Base-by-base conservation (phyloP, 2,113 vertebrate genomes). In the Strigops habroptila region DNA sequence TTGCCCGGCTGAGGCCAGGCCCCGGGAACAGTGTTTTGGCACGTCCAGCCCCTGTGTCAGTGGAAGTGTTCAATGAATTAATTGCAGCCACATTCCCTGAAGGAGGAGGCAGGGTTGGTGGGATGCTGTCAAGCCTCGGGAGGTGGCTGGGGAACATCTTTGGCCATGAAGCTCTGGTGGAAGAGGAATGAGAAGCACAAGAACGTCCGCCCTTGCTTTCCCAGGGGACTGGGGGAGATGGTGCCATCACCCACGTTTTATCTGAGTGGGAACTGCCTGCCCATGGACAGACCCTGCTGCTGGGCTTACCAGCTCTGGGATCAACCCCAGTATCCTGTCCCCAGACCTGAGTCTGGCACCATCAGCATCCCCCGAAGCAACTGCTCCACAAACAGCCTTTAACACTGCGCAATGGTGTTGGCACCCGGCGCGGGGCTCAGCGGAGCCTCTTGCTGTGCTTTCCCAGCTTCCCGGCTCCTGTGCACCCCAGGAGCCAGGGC, bases 41-140 rank as follows among this genome's bases (percentile, higher is more conserved):
- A 92, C 3, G 0, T 44, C 28, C 62, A 11, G 65, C n/a, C 78
- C 91, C 67, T 80, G 62, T 18, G 35, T 93, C 93, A 94, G 74
- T 19, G 48, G 91, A 94, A 93, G 69, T 9, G 2, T 85, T 84
- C 81, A 90, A 91, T 91, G 78, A 75, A 95, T 88, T 95, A 93
- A 95, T 94, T 91, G 75, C 80, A 92, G 86, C 35, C 76, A 31
- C 35, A 7, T 83, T 86, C 91, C 82, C 88, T 4, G 19, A 67
- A 87, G 70, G 79, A 82, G 70, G 65, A 87, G 69, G 78, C 76
- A 78, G 82, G 30, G 51, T 41, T 12, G 39, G 80, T 71, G 93
- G 57, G 88, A 90, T 64, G 82, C 79, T 93, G 64, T 81, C 39
- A 60, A 25, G 37, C 24, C 39, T 70, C n/a, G 4, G 48, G 70